Evolutionary conservation across 30 jellyfish, hydroid and myxozoan genomes (phyloP).

Genomic region (Aurelia coerulea): DNA sequence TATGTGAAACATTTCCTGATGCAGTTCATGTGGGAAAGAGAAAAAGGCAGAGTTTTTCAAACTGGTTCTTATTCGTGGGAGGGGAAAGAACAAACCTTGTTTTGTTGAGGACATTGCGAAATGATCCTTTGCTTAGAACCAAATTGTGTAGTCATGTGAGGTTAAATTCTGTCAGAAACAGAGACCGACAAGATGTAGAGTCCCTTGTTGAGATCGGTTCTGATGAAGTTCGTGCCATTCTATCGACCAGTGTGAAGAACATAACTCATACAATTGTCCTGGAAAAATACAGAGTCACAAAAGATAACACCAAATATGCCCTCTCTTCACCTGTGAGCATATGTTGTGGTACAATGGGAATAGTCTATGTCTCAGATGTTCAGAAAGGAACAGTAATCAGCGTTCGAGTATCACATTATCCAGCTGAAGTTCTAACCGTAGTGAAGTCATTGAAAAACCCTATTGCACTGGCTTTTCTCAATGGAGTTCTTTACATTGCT

Average conservation of each 20-base stretch:
- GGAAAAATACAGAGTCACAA: constrained; percentile 23
- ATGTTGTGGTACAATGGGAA: constrained; percentile 19
- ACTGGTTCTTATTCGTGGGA: constrained; percentile 46
- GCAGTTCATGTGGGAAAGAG: constrained; percentile 50
- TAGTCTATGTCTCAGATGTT: constrained; percentile 20
- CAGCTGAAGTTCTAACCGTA: constrained; percentile 23
- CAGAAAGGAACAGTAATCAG: constrained; percentile 1
- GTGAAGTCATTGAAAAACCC: not conserved
- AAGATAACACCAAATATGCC: not conserved
- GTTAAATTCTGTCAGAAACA: constrained; percentile 32
- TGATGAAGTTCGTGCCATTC: constrained; percentile 7
- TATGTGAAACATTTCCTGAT: constrained; percentile 40
- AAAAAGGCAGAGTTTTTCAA: constrained; percentile 41
- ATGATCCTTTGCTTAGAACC: not conserved
- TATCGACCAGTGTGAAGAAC: constrained; percentile 5
- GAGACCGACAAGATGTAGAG: constrained; percentile 54
- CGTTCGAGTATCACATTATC: constrained; percentile 22
- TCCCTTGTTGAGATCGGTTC: constrained; percentile 33
- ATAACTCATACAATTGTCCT: constrained; percentile 26
- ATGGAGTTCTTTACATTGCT: constrained; percentile 21
- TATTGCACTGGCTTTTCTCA: not conserved
- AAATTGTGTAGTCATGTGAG: no score
- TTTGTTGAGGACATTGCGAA: constrained; percentile 20
- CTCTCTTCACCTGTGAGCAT: constrained; percentile 1
- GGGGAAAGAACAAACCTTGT: constrained; percentile 31